phyloP scores from a whole-genome alignment of 2,888 invertebrate genomes.

The Mylabris sibirica region DNA sequence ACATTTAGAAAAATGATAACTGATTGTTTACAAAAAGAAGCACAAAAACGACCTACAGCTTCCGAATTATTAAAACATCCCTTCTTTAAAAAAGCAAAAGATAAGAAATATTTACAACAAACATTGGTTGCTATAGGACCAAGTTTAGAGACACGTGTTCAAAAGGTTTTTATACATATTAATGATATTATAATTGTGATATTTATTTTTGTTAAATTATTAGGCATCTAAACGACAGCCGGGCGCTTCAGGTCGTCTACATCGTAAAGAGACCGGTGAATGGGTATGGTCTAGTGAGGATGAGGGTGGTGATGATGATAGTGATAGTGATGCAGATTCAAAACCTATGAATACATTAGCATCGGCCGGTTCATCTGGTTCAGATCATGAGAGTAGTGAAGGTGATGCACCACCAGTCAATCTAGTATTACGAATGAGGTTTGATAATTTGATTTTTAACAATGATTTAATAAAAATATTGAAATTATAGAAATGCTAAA shows the following conservation, averaged over 20 bases:
- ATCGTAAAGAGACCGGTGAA: slow-evolving; percentile 94
- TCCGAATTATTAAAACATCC: slow-evolving; percentile 95
- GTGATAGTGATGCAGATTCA: slow-evolving; percentile 64
- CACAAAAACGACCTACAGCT: slow-evolving; percentile 92
- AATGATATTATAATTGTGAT: not conserved
- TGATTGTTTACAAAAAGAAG: slow-evolving; percentile 96
- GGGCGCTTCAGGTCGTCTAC: slow-evolving; percentile 84
- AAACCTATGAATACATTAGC: slow-evolving; percentile 62
- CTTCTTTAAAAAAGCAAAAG: slow-evolving; percentile 98
- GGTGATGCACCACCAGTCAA: slow-evolving; percentile 68
- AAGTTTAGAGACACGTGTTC: slow-evolving; percentile 87
- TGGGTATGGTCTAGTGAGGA: slow-evolving; percentile 99
- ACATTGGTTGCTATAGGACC: slow-evolving; percentile 87
- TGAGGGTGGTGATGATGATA: slow-evolving; percentile 75
- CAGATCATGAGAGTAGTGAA: slow-evolving; percentile 60
- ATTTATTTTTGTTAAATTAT: not conserved
- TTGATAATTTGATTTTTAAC: slow-evolving; percentile 34
- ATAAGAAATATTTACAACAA: slow-evolving; percentile 86
- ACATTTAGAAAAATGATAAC: slow-evolving; percentile 96
- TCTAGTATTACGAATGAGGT: slow-evolving; percentile 89
- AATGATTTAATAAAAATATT: not conserved
- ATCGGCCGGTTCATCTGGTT: slow-evolving; percentile 58
- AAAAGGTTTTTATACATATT: slow-evolving; percentile 72
- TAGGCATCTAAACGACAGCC: slow-evolving; percentile 81
- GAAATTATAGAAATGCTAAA: slow-evolving; percentile 76